Base-by-base conservation (phyloP, 1,140 invertebrate genomes). In the Lycorma delicatula region DNA sequence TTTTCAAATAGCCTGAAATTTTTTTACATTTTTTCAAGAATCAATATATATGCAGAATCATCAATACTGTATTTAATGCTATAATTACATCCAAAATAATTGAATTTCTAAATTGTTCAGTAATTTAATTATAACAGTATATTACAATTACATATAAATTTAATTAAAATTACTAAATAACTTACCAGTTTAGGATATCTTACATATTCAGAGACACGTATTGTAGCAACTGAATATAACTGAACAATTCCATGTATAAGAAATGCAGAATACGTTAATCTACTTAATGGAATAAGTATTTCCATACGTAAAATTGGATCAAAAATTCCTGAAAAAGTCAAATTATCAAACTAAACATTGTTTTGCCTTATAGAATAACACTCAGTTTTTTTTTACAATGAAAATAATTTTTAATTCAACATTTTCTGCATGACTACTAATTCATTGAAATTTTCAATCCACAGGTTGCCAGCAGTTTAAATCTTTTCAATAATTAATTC, bases 251-350 rank as follows among this genome's bases (percentile, higher is more conserved):
- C 57, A 48, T 59, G 57, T 23, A 48, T 46, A 11, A 59, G 38
- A 18, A 59, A 59, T 13, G 38, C 57, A 47, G 48, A 53, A 36
- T 59, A 59, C 3, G 57, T 54, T 22, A 59, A 34, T 34, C 57
- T 25, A 36, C 57, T 59, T 20, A 59, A 28, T 26, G 57, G 57
- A 13, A 41, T 53, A n/a, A 54, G 25, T 1, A 38, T 25, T 44
- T 54, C 29, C 22, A 41, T 27, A 29, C 51, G 26, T 7, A 59
- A 36, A 26, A 59, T 53, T 12, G 49, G 50, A 12, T 54, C 26
- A 0, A 59, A 13, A 20, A 59, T 38, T 12, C 27, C 56, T 57
- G 20, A 1, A 29, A 49, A 49, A 49, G 50, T 11, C n/a, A n/a
- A n/a, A n/a, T n/a, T n/a, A n/a, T n/a, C n/a, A n/a, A n/a, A n/a